Evolutionary conservation across 2,113 vertebrate species (phyloP), one percentile per base, ranked within the genome.

Genomic region (Rhadina sibilatrix): DNA sequence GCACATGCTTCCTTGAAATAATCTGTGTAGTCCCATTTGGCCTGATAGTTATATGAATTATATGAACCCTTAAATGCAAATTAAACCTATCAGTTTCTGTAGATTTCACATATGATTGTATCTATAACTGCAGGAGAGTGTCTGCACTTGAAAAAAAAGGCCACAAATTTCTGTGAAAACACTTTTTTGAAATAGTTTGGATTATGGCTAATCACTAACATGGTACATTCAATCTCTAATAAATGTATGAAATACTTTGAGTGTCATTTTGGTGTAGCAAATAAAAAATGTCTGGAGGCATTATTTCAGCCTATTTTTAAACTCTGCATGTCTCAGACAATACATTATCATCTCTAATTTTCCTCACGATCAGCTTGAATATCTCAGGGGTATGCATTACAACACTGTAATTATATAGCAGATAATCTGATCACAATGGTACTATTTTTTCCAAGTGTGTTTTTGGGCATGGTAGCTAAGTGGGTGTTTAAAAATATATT

Each of bases 301-400:
- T 80, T 91, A n/a, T 82, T 96, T 93, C 54, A 90, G 54, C 35
- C 56, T 89, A 30, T 82, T 90, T 96, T 93, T 83, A 93, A 83
- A 80, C 38, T 72, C 33, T 74, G 7, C 20, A 20, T 90, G 46
- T 95, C 30, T 93, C 59, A 83, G 72, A 95, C 70, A 89, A 89
- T 90, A 30, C 24, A 68, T 94, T 87, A 87, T 61, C 49, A 65
- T 85, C 54, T 27, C 23, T 69, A 49, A 31, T 83, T 94, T 94
- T 93, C 27, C 66, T 93, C 46, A 37, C 54, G 63, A 80, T 38
- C 46, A 77, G 15, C 33, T 72, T 82, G 53, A 87, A 15, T 82
- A 85, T 93, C 40, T 95, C 84, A 85, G n/a, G 66, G 70, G 63
- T 57, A 38, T 57, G 21, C 76, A 69, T 68, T 72, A 49, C 74